phyloP scores from a whole-genome alignment of 2,797 vertebrate species.

The Gallinago nigripennis region DNA sequence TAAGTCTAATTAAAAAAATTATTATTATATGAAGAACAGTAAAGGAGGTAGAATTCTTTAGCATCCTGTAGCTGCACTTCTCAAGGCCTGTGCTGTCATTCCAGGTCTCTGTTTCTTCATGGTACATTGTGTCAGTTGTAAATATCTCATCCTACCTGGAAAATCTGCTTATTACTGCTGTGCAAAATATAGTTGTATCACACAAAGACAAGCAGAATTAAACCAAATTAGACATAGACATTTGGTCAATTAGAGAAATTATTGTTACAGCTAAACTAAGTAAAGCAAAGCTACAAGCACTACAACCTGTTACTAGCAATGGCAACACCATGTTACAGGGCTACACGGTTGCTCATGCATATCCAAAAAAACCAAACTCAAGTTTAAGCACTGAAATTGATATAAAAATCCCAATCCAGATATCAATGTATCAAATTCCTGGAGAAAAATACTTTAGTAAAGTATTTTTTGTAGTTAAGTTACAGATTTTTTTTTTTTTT shows the following conservation, averaged over 20 bases:
- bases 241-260: background rate
- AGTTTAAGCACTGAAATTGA: background rate
- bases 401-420: background rate
- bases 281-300: background rate
- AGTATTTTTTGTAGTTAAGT: background rate
- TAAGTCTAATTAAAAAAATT: background rate
- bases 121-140: background rate
- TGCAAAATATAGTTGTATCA: background rate
- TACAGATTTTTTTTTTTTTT: background rate
- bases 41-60: background rate
- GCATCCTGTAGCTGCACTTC: background rate
- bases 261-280: background rate
- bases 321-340: background rate
- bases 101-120: background rate
- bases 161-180: background rate
- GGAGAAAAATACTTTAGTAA: background rate
- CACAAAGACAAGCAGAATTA: background rate
- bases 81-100: background rate
- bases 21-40: background rate
- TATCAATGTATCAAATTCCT: background rate
- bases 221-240: background rate
- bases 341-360: background rate
- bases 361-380: background rate
- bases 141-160: background rate
- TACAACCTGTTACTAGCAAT: background rate